Evolutionary conservation across 1,140 invertebrate genomes (phyloP), one percentile per base, ranked within the genome.

Genomic region (Mercenaria mercenaria): DNA sequence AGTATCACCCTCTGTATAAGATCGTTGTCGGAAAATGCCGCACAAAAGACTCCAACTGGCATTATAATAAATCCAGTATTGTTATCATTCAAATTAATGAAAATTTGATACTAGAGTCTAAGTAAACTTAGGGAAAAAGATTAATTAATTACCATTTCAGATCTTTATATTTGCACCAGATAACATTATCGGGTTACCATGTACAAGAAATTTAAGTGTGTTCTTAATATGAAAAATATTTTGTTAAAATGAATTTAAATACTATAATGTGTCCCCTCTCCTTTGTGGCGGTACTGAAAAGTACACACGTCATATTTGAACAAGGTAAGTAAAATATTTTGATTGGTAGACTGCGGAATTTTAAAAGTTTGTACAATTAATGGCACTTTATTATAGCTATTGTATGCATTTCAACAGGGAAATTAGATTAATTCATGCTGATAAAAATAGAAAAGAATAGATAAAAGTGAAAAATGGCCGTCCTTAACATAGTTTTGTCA

Each of bases 131-230:
- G 3, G 1, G 26, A 52, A 64, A 47, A 85, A 6, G 67, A 74
- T 85, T 85, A 85, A 85, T 85, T 85, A 74, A 85, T 85, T 56
- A 74, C 69, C 34, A 85, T 85, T 85, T 56, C 37, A 50, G n/a
- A 74, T 34, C 29, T 76, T 50, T 50, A 37, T 85, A 56, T 29
- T 69, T 74, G 64, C 43, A 76, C 69, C 20, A 15, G 83, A 85
- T 85, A 85, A 76, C 83, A 85, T 85, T 72, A 2, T 74, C 1
- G 18, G 0, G 83, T 85, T 37, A 56, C 83, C 50, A 20, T 34
- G 69, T 50, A 29, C 67, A 1, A 29, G 2, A 32, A 0, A 85
- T 52, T 72, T 72, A n/a, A 37, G 34, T 32, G 1, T 39, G 13
- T 72, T n/a, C 67, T 72, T 72, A 85, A 85, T 85, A 56, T 74